Evolutionary conservation across 2,113 vertebrate species (phyloP).

Genomic region (Microtus richardsoni): DNA sequence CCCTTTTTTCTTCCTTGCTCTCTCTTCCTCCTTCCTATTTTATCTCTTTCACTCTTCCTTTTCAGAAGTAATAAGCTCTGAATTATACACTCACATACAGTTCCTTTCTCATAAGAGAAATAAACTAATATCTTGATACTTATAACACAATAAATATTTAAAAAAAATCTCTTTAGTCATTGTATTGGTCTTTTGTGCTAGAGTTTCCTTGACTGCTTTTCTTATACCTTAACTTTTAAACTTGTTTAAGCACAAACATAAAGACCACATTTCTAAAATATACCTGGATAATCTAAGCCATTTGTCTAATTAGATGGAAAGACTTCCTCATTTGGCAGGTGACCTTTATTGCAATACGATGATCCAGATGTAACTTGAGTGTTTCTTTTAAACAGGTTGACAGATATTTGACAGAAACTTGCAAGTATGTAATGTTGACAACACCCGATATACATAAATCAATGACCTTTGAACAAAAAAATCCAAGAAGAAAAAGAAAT

Average conservation of each 20-base stretch:
- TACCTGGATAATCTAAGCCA: not conserved
- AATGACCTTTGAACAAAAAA: not conserved
- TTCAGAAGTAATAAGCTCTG: not conserved
- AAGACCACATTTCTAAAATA: not conserved
- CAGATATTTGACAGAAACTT: not conserved
- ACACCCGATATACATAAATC: not conserved
- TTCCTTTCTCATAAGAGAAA: not conserved
- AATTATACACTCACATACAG: not conserved
- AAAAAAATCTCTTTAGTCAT: not conserved
- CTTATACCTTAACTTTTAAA: not conserved
- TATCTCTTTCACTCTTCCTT: not conserved
- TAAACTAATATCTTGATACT: not conserved
- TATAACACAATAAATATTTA: not conserved
- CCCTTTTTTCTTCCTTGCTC: rapidly evolving
- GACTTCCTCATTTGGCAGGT: not conserved
- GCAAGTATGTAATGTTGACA: not conserved
- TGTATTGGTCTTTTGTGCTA: not conserved
- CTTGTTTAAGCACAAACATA: not conserved
- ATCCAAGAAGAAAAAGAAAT: not conserved
- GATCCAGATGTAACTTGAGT: not conserved
- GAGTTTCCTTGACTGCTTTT: not conserved
- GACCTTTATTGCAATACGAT: not conserved
- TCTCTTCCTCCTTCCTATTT: not conserved
- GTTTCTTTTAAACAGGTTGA: not conserved
- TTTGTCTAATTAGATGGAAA: not conserved